Base-by-base conservation (phyloP, 2,113 vertebrate genomes). In the Albula glossodonta region DNA sequence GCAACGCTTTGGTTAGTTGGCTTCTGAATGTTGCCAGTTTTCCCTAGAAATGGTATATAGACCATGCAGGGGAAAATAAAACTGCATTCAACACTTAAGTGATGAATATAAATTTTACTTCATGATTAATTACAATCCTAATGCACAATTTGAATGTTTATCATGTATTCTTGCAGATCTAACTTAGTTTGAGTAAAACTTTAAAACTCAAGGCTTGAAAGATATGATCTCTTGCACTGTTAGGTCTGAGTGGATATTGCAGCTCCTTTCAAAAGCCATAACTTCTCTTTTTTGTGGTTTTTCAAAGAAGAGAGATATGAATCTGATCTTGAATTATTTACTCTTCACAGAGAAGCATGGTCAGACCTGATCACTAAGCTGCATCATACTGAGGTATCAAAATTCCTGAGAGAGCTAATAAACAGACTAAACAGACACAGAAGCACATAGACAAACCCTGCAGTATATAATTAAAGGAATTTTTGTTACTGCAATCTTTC, bases 391-490 rank as follows among this genome's bases (percentile, higher is more conserved):
- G 53, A 56, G 12, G 80, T 70, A 19, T 53, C 53, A 15, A 0
- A 84, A 86, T 88, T 90, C 80, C 12, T 78, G 85, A 81, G 86
- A 88, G 88, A 82, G 4, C 70, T 91, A 93, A 90, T 92, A 90
- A 91, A 89, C 90, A 91, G 88, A 80, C 87, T 87, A 93, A 93
- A 93, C 86, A 92, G 88, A 91, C 79, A 82, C 90, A 90, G 83
- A 63, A 89, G 89, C 89, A 82, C 86, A 63, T 78, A 85, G 86
- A 88, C n/a, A 51, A 52, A 84, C 86, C 83, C 66, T 31, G 74
- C 87, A 94, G 90, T 87, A 78, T 87, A 78, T 88, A 94, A 93
- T 93, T 91, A 92, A 88, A 87, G 81, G 79, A 86, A 84, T 89
- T 87, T 90, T 89, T 89, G 89, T 91, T 90, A 87, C 90, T 89